Base-by-base conservation (phyloP, 2,797 vertebrate species). In the Siniperca scherzeri region DNA sequence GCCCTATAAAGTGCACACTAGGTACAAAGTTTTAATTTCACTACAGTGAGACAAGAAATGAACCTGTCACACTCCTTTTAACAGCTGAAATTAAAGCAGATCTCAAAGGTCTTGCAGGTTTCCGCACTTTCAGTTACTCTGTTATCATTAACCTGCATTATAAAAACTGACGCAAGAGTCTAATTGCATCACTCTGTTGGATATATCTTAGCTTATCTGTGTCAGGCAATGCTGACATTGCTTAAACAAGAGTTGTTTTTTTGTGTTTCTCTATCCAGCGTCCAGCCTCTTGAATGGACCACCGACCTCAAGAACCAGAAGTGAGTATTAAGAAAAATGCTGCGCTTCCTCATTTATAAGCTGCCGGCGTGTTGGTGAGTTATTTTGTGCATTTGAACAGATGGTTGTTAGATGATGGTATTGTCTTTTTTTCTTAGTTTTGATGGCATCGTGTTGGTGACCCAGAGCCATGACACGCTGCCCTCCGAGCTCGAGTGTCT, bases 361-460 rank as follows among this genome's bases (percentile, higher is more conserved):
- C 11, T 61, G 27, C 7, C 21, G 1, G 5, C 17, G 19, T 53
- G 21, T 44, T 8, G 1, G 33, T 1, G 46, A 4, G 12, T 40
- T 30, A 6, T 42, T 55, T 46, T 57, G 25, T 76, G 5, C 5
- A 14, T 33, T 4, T 74, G 40, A 33, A 36, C 36, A 25, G 5
- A 67, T 8, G 0, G 1, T 30, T 22, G 57, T 5, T 40, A 0
- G 5, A 57, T 74, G 30, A 81, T 40, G 6, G 2, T n/a, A 0
- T 17, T 78, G n/a, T 50, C 42, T 36, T 87, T 75, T 33, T 3
- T 66, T 53, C 38, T 12, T 80, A 96, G 95, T 73, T 97, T 92
- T 72, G 96, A 97, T 90, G 96, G 96, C 27, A 66, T 97, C 11
- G 78, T 97, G 72, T 71, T 97, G 81, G 94, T 97, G 80, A 88